These are phyloP conservation scores for Dipodomys ordii DNA, from an alignment of 2,113 vertebrate genomes.

Conservation along the genomic window DNA sequence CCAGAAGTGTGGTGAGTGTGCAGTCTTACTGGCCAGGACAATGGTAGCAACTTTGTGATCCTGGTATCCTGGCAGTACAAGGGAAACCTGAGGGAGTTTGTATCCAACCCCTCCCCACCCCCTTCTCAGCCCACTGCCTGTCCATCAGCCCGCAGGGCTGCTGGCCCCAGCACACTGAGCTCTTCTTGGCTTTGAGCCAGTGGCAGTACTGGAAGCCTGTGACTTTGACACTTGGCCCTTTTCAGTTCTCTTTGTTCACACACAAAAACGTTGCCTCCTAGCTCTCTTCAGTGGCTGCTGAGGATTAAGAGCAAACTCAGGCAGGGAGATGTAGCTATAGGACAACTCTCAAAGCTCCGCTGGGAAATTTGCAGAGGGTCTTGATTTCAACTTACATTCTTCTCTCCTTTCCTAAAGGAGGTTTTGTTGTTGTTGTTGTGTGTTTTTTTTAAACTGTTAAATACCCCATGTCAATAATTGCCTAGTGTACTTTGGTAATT, in stretches of 20 bases:
- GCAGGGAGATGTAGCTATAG: slow-evolving; percentile 76
- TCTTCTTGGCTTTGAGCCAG: slow-evolving; percentile 76
- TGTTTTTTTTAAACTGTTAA: slow-evolving; percentile 30
- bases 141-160: slow-evolving; percentile 5
- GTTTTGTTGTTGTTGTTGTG: slow-evolving; percentile 6
- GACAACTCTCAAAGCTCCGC: slow-evolving; percentile 68
- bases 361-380: slow-evolving; percentile 76
- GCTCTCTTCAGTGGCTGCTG: slow-evolving; percentile 69
- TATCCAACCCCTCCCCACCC: background rate
- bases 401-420: slow-evolving; percentile 52
- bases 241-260: slow-evolving; percentile 77
- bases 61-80: background rate
- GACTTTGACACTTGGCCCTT: slow-evolving; percentile 82
- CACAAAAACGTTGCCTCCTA: slow-evolving; percentile 75
- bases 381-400: slow-evolving; percentile 70
- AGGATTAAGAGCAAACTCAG: slow-evolving; percentile 79
- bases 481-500: slow-evolving; percentile 59
- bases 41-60: background rate
- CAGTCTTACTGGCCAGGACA: background rate
- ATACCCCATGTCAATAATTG: slow-evolving; percentile 57
- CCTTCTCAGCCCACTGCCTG: background rate
- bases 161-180: background rate
- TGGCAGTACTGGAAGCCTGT: slow-evolving; percentile 66
- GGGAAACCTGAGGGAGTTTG: background rate
- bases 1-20: background rate